phyloP scores from a whole-genome alignment of 2,888 invertebrate species.

The Tachina grossa region DNA sequence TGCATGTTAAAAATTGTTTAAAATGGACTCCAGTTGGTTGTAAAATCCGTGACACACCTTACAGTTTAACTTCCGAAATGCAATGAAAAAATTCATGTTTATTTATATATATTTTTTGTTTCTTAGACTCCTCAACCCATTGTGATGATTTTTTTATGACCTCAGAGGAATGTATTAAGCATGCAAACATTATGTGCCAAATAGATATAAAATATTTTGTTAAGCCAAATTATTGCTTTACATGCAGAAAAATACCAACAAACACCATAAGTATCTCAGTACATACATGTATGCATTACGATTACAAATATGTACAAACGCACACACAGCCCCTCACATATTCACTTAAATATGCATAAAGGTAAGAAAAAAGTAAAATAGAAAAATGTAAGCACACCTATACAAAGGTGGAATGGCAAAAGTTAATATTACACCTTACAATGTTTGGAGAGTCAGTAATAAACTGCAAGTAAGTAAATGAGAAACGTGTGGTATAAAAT shows the following conservation, averaged over 20 bases:
- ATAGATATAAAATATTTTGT: slow-evolving; percentile 33
- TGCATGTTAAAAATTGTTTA: no score
- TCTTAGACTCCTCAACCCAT: neutral
- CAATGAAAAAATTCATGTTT: no score
- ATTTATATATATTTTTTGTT: no score
- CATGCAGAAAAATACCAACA: slow-evolving; percentile 46
- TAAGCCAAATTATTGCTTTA: slow-evolving; percentile 57
- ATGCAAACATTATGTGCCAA: slow-evolving; percentile 19
- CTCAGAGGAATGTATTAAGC: neutral
- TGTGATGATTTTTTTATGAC: neutral
- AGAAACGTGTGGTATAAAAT: neutral
- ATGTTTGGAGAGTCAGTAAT: slow-evolving; percentile 15
- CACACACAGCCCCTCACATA: neutral
- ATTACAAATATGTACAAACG: neutral
- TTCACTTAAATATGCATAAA: neutral
- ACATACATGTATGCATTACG: neutral
- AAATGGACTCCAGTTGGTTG: no score
- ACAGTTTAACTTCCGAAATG: no score
- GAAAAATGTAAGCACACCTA: slow-evolving; percentile 34
- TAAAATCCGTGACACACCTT: no score
- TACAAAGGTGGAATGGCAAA: slow-evolving; percentile 20
- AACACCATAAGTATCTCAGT: slow-evolving; percentile 17
- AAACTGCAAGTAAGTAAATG: slow-evolving; percentile 27
- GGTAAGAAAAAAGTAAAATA: neutral
- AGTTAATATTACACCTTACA: slow-evolving; percentile 25